Conservation (phyloP, 2,888 invertebrate species). For the Trichopoda pennipes region DNA sequence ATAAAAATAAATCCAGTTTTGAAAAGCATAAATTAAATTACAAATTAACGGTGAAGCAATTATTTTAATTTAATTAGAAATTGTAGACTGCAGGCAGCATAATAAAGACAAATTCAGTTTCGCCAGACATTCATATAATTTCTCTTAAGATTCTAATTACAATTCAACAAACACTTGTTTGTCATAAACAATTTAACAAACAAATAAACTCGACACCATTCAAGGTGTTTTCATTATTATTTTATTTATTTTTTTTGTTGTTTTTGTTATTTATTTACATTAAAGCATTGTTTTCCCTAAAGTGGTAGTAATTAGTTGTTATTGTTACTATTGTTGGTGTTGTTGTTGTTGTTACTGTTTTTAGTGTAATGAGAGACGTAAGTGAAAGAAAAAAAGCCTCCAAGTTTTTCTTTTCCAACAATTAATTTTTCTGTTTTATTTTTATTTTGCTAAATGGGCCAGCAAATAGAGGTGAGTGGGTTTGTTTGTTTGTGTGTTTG, state of each 20-base stretch:
- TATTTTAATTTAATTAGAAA: not conserved
- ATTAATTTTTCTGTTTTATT: too few species aligned
- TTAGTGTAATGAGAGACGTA: not conserved
- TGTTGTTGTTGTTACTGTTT: slow-evolving; percentile 3
- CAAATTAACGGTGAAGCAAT: not conserved
- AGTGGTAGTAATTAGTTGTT: slow-evolving; percentile 16
- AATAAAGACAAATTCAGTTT: slow-evolving; percentile 23
- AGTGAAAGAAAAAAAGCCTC: too few species aligned
- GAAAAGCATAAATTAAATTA: too few species aligned
- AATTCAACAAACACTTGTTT: not conserved
- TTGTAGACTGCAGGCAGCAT: not conserved
- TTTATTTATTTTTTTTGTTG: not conserved
- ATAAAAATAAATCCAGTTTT: too few species aligned
- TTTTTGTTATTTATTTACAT: not conserved
- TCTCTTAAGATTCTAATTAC: not conserved
- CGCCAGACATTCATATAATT: slow-evolving; percentile 17
- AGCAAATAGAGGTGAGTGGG: too few species aligned
- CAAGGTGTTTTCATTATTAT: slow-evolving; percentile 8
- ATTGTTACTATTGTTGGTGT: slow-evolving; percentile 9
- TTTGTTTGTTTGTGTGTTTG: too few species aligned
- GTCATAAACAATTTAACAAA: slow-evolving; percentile 2
- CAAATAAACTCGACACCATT: slow-evolving; percentile 2
- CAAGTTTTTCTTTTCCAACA: too few species aligned
- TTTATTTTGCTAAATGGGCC: too few species aligned
- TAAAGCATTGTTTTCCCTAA: not conserved